phyloP scores from a whole-genome alignment of 2,888 invertebrate species.

The Arge pagana region DNA sequence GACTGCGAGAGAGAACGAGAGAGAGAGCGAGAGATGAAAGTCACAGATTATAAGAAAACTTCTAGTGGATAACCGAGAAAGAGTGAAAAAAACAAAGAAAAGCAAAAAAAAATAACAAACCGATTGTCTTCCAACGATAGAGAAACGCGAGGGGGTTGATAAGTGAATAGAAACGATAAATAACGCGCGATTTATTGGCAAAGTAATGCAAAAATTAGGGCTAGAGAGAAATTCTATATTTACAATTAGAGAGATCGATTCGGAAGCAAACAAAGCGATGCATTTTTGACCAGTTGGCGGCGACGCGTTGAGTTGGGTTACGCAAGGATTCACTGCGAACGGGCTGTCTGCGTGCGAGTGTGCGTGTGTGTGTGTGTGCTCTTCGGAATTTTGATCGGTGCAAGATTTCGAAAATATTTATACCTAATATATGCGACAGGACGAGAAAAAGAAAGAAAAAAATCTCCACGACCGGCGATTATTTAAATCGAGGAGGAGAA shows the following conservation, averaged over 20 bases:
- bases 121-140: conserved; percentile 16
- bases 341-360: neutral
- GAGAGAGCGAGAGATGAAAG: conserved; percentile 26
- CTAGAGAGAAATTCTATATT: too few species aligned
- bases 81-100: conserved; percentile 22
- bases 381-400: conserved; percentile 19
- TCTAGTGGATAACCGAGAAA: neutral
- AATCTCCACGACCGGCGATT: too few species aligned
- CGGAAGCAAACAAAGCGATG: too few species aligned
- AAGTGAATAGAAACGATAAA: too few species aligned
- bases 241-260: too few species aligned
- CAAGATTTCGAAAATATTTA: conserved; percentile 16
- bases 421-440: neutral
- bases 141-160: too few species aligned
- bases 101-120: neutral
- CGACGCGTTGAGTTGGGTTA: too few species aligned
- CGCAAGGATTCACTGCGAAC: neutral
- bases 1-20: too few species aligned
- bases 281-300: too few species aligned
- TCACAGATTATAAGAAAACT: conserved; percentile 15
- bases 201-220: too few species aligned
- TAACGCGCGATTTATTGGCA: too few species aligned
- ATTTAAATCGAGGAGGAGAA: neutral
- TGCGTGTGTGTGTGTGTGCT: neutral
- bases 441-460: too few species aligned